phyloP scores from a whole-genome alignment of 2,888 invertebrate species.

The Lasioglossum oenotherae region DNA sequence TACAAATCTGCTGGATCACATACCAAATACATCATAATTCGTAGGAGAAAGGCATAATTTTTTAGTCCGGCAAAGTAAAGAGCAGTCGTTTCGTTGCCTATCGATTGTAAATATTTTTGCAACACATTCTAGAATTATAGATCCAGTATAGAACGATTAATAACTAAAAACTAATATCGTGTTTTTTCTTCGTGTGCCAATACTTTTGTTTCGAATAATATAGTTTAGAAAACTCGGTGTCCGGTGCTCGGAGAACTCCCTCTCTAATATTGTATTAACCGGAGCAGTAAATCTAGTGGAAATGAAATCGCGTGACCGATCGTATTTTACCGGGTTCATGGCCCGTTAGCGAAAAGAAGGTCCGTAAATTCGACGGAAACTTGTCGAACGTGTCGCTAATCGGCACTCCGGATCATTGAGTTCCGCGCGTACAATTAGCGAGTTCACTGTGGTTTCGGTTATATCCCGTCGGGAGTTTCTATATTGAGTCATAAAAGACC shows the following conservation, averaged over 20 bases:
- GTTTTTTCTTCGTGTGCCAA: background rate
- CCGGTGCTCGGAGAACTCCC: background rate
- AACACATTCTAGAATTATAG: too few species aligned
- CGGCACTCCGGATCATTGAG: conserved; percentile 67
- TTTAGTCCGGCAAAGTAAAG: too few species aligned
- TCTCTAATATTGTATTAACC: background rate
- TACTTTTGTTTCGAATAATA: background rate
- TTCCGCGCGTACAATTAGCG: conserved; percentile 74
- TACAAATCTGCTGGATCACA: too few species aligned
- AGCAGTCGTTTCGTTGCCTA: background rate
- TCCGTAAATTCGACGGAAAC: conserved; percentile 22
- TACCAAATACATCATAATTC: too few species aligned
- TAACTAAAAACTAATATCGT: too few species aligned
- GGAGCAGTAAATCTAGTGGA: background rate
- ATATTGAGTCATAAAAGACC: conserved; percentile 75
- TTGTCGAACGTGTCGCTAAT: conserved; percentile 26
- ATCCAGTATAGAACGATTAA: background rate
- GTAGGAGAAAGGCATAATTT: too few species aligned
- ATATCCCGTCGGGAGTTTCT: conserved; percentile 72
- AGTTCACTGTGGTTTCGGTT: conserved; percentile 72
- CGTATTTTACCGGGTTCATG: background rate
- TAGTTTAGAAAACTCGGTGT: background rate
- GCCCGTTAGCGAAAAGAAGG: background rate
- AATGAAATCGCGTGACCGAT: conserved; percentile 7
- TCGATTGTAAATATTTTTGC: too few species aligned